Base-by-base conservation (phyloP, 2,888 invertebrate genomes). In the Lycaena phlaeas region DNA sequence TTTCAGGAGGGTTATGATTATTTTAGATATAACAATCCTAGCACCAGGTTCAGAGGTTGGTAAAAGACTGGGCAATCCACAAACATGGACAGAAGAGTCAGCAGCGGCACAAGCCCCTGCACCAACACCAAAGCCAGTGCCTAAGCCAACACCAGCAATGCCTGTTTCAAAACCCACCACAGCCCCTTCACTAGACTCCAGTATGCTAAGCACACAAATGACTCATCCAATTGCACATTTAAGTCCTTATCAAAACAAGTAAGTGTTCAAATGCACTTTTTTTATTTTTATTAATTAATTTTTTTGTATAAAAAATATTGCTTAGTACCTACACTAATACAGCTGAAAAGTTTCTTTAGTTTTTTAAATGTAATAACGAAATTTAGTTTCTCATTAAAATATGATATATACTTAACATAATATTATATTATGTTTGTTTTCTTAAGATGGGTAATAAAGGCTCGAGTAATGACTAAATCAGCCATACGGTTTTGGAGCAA, bases 371-470 rank as follows among this genome's bases (percentile, higher is more conserved):
- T n/a, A n/a, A n/a, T n/a, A n/a, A n/a, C n/a, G n/a, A n/a, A n/a
- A n/a, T n/a, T n/a, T n/a, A n/a, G n/a, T n/a, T n/a, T n/a, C n/a
- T n/a, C n/a, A n/a, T n/a, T n/a, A n/a, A n/a, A n/a, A n/a, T n/a
- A n/a, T n/a, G n/a, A n/a, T n/a, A n/a, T n/a, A n/a, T n/a, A n/a
- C n/a, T n/a, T n/a, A n/a, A n/a, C n/a, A n/a, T n/a, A n/a, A n/a
- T n/a, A n/a, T n/a, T n/a, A n/a, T n/a, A n/a, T n/a, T n/a, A n/a
- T n/a, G n/a, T n/a, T n/a, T n/a, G n/a, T n/a, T n/a, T n/a, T n/a
- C n/a, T n/a, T n/a, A n/a, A 92, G 92, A 57, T 98, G 97, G 97
- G 91, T 94, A 2, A 94, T 98, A 44, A 93, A 93, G 65, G 98
- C 92, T 1, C 87, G 97, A 38, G 94, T 98, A 0, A 92, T 92